Conservation (phyloP, 2,113 vertebrate species). For the Cochlearius cochlearius region DNA sequence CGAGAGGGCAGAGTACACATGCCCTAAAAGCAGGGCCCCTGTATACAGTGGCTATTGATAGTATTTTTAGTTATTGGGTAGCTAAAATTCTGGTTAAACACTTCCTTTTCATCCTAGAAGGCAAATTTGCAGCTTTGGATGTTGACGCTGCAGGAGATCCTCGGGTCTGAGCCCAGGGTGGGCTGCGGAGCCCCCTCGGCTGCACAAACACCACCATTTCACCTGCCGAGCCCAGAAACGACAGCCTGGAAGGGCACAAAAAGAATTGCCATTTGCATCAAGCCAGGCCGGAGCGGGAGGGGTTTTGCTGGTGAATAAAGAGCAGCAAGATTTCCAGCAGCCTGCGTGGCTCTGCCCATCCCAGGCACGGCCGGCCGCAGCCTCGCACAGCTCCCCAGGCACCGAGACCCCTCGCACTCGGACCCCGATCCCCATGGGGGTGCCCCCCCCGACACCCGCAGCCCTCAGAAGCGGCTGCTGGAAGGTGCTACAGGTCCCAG, state of each 20-base stretch:
- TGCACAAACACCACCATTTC: not conserved
- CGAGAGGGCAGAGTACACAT: not conserved
- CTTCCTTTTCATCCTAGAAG: not conserved
- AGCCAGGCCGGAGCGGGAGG: not conserved
- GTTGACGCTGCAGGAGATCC: not conserved
- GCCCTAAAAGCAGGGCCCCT: not conserved
- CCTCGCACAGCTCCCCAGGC: not conserved
- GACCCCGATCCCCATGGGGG: not conserved
- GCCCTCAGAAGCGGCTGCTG: not conserved
- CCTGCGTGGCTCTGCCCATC: not conserved
- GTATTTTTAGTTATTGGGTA: not conserved
- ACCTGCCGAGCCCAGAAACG: not conserved
- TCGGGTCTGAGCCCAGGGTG: accelerated
- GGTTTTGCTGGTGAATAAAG: not conserved
- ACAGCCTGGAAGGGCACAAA: not conserved
- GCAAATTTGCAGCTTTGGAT: not conserved
- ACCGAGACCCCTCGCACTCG: accelerated
- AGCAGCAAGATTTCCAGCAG: not conserved
- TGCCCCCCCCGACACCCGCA: accelerated
- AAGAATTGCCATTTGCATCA: not conserved
- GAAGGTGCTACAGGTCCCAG: not conserved
- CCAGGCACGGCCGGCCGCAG: not conserved
- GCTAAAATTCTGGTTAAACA: not conserved
- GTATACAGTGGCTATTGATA: not conserved
- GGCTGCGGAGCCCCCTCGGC: accelerated